Conservation (phyloP, 2,797 vertebrate genomes). For the Coregonus ussuriensis region DNA sequence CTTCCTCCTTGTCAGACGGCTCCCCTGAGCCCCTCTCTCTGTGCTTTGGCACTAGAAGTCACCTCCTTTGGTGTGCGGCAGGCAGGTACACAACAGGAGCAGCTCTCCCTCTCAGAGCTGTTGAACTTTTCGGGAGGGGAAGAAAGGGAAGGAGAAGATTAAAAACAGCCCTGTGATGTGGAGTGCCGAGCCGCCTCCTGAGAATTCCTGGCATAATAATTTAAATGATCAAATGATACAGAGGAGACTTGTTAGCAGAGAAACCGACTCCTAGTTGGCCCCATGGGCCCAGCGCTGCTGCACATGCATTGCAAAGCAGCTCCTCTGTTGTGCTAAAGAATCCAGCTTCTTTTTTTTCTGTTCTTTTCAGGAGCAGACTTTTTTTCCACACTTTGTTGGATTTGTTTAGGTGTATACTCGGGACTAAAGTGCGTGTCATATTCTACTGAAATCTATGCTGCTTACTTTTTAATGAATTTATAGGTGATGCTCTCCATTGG, state of each 20-base stretch:
- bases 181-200: constrained; percentile 81
- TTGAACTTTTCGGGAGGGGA: constrained; percentile 79
- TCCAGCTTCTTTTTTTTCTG: constrained; percentile 58
- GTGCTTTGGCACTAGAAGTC: constrained; percentile 80
- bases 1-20: constrained; percentile 67
- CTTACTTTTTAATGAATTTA: constrained; percentile 48
- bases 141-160: constrained; percentile 83
- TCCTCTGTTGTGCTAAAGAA: constrained; percentile 85
- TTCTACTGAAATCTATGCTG: constrained; percentile 53
- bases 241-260: constrained; percentile 87
- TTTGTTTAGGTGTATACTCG: constrained; percentile 72
- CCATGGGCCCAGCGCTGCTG: constrained; percentile 77
- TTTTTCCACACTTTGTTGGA: constrained; percentile 70
- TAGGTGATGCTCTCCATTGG: constrained; percentile 64
- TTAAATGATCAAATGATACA: constrained; percentile 91
- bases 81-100: constrained; percentile 84
- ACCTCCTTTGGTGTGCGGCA: constrained; percentile 81
- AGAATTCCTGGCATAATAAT: constrained; percentile 88
- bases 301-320: constrained; percentile 87
- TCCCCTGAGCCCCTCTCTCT: constrained; percentile 79
- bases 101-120: constrained; percentile 76
- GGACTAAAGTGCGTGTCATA: constrained; percentile 62
- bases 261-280: constrained; percentile 87
- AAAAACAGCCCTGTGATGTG: constrained; percentile 86
- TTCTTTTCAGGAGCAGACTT: constrained; percentile 71